These are phyloP conservation scores for Myotis vivesi DNA, from an alignment of 2,797 vertebrate species.

Conservation along the genomic window DNA sequence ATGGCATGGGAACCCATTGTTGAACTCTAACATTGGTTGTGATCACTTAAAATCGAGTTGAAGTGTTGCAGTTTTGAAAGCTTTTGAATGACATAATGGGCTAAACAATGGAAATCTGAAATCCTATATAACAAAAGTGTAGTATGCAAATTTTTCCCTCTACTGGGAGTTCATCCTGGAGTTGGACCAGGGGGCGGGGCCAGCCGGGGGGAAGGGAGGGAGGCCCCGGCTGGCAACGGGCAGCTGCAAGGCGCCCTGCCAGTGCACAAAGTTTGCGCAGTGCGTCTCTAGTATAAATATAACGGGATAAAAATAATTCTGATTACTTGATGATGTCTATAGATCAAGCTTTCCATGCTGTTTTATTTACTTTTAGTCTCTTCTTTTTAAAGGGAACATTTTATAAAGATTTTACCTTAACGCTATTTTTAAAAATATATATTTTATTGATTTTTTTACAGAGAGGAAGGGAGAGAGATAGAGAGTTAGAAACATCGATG, in stretches of 20 bases:
- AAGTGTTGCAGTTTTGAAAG: neutral
- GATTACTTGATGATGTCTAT: neutral
- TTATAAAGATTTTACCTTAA: neutral
- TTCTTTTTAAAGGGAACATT: neutral
- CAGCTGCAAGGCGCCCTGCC: no score
- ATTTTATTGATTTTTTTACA: no score
- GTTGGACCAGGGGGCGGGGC: no score
- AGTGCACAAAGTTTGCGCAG: no score
- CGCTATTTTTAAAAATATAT: no score
- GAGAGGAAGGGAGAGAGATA: no score
- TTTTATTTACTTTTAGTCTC: neutral
- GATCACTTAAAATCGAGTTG: neutral
- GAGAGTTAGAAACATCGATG: no score
- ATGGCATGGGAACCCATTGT: neutral
- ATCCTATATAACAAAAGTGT: neutral
- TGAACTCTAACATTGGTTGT: neutral
- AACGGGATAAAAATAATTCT: neutral
- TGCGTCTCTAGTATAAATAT: no score
- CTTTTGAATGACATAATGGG: neutral
- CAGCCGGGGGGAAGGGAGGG: no score
- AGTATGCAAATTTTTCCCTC: no score
- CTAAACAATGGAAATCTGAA: conserved; percentile 12
- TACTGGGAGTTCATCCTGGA: no score
- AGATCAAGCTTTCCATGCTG: neutral
- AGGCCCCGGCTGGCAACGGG: no score